These are phyloP conservation scores for Willowsia nigromaculata DNA, from an alignment of 2,888 invertebrate species.

Conservation along the genomic window DNA sequence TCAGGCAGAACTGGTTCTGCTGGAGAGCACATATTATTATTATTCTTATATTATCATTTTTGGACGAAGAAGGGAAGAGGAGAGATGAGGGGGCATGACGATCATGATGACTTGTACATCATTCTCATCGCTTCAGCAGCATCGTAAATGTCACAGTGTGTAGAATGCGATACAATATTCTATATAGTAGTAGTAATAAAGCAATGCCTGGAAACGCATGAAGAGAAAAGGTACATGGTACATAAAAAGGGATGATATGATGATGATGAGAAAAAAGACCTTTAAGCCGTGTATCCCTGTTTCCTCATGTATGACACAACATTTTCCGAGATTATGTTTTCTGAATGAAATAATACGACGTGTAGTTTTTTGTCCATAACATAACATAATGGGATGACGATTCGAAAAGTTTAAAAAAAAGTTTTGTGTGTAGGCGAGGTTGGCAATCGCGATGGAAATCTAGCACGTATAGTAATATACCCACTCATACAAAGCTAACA, in stretches of 20 bases:
- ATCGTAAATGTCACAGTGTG: conserved; percentile 57
- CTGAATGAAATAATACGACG: conserved; percentile 56
- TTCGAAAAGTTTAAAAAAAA: conserved; percentile 4
- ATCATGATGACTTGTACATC: conserved; percentile 41
- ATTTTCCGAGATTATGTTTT: conserved; percentile 65
- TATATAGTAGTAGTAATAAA: not conserved
- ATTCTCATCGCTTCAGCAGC: conserved; percentile 44
- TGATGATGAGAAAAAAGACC: conserved; percentile 58
- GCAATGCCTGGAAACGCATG: conserved; percentile 51
- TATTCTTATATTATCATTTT: conserved; percentile 24
- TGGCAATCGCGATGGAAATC: conserved; percentile 39
- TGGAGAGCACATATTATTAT: conserved; percentile 41
- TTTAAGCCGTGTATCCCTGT: conserved; percentile 56
- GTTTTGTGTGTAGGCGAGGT: conserved; percentile 49
- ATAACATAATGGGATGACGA: conserved; percentile 19
- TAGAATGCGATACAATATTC: not conserved
- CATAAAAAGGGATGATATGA: conserved; percentile 50
- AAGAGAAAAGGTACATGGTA: conserved; percentile 14
- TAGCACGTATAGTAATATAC: not conserved
- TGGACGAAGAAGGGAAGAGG: conserved; percentile 17
- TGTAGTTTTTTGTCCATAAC: conserved; percentile 49
- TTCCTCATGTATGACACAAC: conserved; percentile 67
- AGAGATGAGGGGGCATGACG: conserved; percentile 46
- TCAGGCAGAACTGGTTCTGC: conserved; percentile 37
- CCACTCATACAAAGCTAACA: not conserved